Evolutionary conservation across 2,113 vertebrate species (phyloP).

Genomic region (Potamarius usumacintae): DNA sequence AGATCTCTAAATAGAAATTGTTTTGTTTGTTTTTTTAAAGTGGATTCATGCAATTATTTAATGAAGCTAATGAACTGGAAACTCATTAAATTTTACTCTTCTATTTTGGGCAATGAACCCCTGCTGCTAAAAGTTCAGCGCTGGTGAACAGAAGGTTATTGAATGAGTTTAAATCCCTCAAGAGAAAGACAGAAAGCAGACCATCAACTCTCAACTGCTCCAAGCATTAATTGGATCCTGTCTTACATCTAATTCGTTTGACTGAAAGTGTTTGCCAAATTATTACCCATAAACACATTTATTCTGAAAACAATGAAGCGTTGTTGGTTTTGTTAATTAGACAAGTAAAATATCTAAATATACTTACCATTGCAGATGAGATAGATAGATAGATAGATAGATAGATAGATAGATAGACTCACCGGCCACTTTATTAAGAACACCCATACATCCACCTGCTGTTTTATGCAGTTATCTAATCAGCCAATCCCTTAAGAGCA

Average conservation of each 20-base stretch:
- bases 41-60: not conserved
- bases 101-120: not conserved
- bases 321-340: not conserved
- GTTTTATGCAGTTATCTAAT: no score
- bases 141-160: not conserved
- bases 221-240: not conserved
- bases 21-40: not conserved
- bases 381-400: no score
- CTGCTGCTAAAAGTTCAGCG: not conserved
- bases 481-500: no score
- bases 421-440: no score
- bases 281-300: not conserved
- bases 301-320: not conserved
- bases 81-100: slow-evolving; percentile 2
- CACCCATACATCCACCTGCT: no score
- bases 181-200: not conserved
- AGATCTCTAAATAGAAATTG: not conserved
- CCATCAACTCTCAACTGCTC: not conserved
- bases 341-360: not conserved
- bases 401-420: no score
- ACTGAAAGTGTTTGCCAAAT: not conserved
- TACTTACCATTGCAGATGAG: not conserved
- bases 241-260: no score
- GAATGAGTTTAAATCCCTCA: not conserved
- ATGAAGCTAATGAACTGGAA: slow-evolving; percentile 7